Conservation (phyloP, 2,797 vertebrate species). For the Calcarius lapponicus region DNA sequence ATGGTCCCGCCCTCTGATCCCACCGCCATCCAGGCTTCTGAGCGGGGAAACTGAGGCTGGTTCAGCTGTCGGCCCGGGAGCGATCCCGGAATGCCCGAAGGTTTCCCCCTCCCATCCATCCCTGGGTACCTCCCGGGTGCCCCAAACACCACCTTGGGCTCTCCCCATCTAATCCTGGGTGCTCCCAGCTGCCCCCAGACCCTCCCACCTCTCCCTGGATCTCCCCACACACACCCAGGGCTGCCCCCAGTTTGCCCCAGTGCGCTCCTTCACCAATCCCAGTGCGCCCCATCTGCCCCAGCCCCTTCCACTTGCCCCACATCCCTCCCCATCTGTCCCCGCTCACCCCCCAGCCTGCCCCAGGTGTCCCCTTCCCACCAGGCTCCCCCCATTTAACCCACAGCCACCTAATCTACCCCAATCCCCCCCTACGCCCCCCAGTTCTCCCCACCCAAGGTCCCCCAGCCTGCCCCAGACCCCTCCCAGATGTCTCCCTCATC, state of each 20-base stretch:
- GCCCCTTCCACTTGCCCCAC: not conserved
- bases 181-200: not conserved
- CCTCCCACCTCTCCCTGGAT: not conserved
- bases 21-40: fast-evolving
- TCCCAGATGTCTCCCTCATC: not conserved
- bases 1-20: not conserved
- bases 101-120: not conserved
- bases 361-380: not conserved
- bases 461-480: not conserved
- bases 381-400: too few species aligned
- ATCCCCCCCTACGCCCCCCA: too few species aligned
- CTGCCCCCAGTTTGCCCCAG: not conserved
- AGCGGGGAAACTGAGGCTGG: not conserved
- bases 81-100: fast-evolving
- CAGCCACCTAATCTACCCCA: not conserved
- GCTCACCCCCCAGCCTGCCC: not conserved
- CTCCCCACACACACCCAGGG: too few species aligned
- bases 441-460: not conserved
- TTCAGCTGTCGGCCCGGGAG: not conserved
- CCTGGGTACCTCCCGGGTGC: not conserved
- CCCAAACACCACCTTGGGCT: not conserved
- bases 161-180: not conserved
- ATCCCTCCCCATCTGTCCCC: not conserved
- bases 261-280: too few species aligned
- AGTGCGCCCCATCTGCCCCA: too few species aligned